Evolutionary conservation across 2,888 invertebrate species (phyloP), one percentile per base, ranked within the genome.

Genomic region (Stomorhina lunata): DNA sequence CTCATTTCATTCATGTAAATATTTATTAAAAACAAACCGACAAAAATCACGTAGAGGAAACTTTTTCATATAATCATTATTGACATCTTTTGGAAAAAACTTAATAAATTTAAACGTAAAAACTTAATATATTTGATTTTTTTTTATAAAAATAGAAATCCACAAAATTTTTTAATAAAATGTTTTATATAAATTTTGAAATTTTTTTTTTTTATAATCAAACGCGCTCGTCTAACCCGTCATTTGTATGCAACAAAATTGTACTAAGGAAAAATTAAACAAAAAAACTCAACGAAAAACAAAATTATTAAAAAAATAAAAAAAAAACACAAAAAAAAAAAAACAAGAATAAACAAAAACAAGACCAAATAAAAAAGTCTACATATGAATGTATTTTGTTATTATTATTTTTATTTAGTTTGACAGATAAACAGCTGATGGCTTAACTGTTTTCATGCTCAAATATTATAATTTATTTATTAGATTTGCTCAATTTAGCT

Each of bases 191-290:
- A 12, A 29, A 29, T n/a, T n/a, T n/a, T 32, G 9, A 15, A 9
- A 22, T 37, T 22, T 22, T 15, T 61, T 63, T n/a, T 61, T 71
- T 45, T n/a, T 22, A 25, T 66, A 50, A 40, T 59, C 34, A 69
- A 69, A 72, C 66, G 79, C 82, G 82, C 69, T 48, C 65, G 66
- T n/a, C 50, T 82, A 43, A 69, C 69, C 79, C 71, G 65, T 82
- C 75, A 75, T 71, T 65, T 79, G 75, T 43, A 61, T 80, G 79
- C 71, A 66, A 65, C 53, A 68, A 73, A 80, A 75, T 71, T 82
- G 69, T 48, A 82, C 82, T 79, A 79, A n/a, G n/a, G n/a, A n/a
- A n/a, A n/a, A n/a, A n/a, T n/a, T n/a, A n/a, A n/a, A n/a, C n/a
- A n/a, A 82, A 75, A 34, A 59, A 61, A 59, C 50, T 65, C 27